Base-by-base conservation (phyloP, 2,113 vertebrate species). In the Potamarius usumacintae region DNA sequence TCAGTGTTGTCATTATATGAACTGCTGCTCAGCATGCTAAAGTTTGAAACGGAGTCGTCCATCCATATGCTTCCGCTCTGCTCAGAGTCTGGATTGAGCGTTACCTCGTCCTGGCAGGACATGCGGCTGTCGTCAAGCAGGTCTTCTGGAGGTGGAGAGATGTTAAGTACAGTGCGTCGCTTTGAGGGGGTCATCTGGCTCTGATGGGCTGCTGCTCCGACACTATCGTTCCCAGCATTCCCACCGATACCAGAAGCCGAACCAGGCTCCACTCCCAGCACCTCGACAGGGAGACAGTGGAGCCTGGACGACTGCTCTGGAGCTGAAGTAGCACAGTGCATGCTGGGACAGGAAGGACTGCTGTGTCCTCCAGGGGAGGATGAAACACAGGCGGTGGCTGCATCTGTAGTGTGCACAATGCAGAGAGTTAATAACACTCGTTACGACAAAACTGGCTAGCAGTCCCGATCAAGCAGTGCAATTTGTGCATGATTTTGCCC, bases 1-100 rank as follows among this genome's bases (percentile, higher is more conserved):
- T 99, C 97, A 63, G 97, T 99, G 95, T 99, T 99, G 96, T 99
- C 98, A 87, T 99, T 99, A 96, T 99, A 99, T 89, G 98, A 99
- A 94, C 96, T 95, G 93, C 97, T 96, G 94, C 98, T 99, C 96
- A 97, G 95, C 94, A 99, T 96, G 96, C 98, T 99, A 96, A 99
- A 99, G 97, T 99, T 99, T 92, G 98, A 99, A 93, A 96, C 95
- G 2, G 98, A 99, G 90, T 99, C 98, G 77, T 99, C 98, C 90
- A 98, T 97, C 98, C 98, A 99, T 95, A 99, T 99, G 94, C 95
- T 99, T 96, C 96, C 97, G 95, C 98, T 99, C 86, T 99, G 98
- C 89, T 99, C 98, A 1, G 98, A 99, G 92, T 99, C 97, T 89
- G 94, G 96, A 93, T 92, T 93, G 11, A 82, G 20, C 0, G 95